Base-by-base conservation (phyloP, 1,140 invertebrate species). In the Drosophila sechellia region DNA sequence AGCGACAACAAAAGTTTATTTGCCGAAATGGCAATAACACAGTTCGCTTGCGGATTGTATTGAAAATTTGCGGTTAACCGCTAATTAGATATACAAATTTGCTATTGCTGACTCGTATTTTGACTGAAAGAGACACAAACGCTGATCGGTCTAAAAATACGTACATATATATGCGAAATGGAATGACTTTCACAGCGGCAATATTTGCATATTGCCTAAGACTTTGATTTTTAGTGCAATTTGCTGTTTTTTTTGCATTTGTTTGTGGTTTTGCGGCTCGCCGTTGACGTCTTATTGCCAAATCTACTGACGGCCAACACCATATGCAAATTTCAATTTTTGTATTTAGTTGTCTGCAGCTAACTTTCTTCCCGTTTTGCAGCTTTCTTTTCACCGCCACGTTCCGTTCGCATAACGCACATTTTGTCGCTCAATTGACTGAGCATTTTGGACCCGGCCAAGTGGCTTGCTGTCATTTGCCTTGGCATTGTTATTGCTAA, bases 71-170 rank as follows among this genome's bases (percentile, higher is more conserved):
- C 56, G 87, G 86, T 80, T 90, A 87, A 90, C 87, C 87, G 65
- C 87, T 90, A 90, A 90, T 90, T 90, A 87, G 53, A 78, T 90
- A 90, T 80, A 53, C 74, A 79, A 73, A 89, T 70, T 77, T 72
- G 73, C 69, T 86, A 59, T 84, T 89, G 75, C 65, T 79, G 69
- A 66, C 71, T 65, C 59, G 66, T 45, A 59, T 80, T 77, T 80
- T 68, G 70, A 57, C 71, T 68, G 57, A 52, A 59, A 64, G 54
- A 53, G 64, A 35, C 52, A 69, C n/a, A 57, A 40, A 43, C 3
- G 40, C 11, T 43, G 34, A 68, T 61, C 49, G 4, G 25, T 55
- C 63, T 69, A 69, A 31, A 69, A 69, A 69, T 56, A 66, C 40
- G 31, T 37, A 55, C 52, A 69, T 69, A 69, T 35, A 25, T 35